Base-by-base conservation (phyloP, 2,113 vertebrate species). In the Leuciscus idus region DNA sequence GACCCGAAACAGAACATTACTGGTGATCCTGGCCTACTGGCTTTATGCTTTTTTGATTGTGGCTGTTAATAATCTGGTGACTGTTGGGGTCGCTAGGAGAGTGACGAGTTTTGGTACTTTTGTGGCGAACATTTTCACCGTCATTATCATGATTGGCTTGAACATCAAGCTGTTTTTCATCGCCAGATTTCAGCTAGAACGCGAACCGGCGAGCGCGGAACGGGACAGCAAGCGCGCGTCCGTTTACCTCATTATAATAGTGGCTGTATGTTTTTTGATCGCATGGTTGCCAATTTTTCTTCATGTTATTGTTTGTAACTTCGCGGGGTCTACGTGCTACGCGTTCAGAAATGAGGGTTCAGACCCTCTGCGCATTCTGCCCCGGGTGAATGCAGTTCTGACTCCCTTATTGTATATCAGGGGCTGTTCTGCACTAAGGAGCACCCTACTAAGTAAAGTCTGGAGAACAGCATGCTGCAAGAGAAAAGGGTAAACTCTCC, bases 121-220 rank as follows among this genome's bases (percentile, higher is more conserved):
- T 5, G 85, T 92, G 17, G 91, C 86, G 4, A 95, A 95, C 87
- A 87, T 95, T 48, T 82, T 93, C 36, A 91, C 90, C 0, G 82
- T 95, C 43, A 74, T 92, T 10, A 94, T 96, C 48, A 95, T 95
- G 95, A 92, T 95, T 21, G 94, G 93, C 2, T 80, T 96, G 50
- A 95, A 95, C 66, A 82, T 95, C 6, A 90, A 74, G 43, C 86
- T 96, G 75, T 94, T 94, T 83, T 80, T 93, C 1, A 92, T 96
- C 21, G 94, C 95, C 28, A 94, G 84, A 84, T 94, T 91, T 76
- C 95, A 95, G 83, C 80, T 95, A 75, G 89, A 89, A 1, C 92
- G 89, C 75, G 93, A 95, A 74, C 91, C 90, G 0, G 88, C 90
- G 0, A 93, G 94, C 1, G 89, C 83, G 23, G 93, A 95, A 59